Evolutionary conservation across 2,888 invertebrate species (phyloP).

Genomic region (Apotomis turbidana): DNA sequence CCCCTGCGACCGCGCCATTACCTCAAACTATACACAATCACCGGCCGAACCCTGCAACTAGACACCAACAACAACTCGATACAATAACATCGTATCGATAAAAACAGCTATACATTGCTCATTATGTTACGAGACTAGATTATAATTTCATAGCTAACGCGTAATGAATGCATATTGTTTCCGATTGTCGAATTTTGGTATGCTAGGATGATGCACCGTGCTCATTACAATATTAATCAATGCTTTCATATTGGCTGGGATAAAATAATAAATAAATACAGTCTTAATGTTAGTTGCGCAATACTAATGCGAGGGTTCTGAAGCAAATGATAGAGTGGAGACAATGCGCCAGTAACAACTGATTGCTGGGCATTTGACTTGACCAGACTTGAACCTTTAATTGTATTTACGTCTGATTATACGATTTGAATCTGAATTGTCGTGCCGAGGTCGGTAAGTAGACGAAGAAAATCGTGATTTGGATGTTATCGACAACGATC

Average conservation of each 20-base stretch:
- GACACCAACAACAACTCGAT: conserved; percentile 13
- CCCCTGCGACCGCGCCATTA: conserved; percentile 70
- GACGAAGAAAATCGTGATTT: conserved; percentile 18
- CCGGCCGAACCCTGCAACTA: conserved; percentile 56
- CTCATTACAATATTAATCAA: conserved; percentile 81
- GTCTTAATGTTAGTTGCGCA: conserved; percentile 65
- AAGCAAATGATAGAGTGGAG: conserved; percentile 58
- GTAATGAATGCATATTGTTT: conserved; percentile 7
- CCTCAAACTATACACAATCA: conserved; percentile 76
- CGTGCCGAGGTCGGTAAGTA: conserved; percentile 11
- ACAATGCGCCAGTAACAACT: conserved; percentile 26
- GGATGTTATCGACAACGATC: not conserved
- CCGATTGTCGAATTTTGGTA: conserved; percentile 8
- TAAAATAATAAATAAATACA: conserved; percentile 50
- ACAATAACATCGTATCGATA: conserved; percentile 1
- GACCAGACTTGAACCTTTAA: conserved; percentile 10
- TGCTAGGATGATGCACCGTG: conserved; percentile 56
- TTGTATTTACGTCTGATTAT: conserved; percentile 16
- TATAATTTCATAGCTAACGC: not conserved
- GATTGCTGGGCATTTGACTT: conserved; percentile 31
- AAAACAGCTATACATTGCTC: conserved; percentile 5
- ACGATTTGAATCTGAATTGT: conserved; percentile 11
- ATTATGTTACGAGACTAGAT: not conserved
- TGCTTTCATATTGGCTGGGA: conserved; percentile 67
- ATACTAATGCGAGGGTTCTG: conserved; percentile 60